Percentiles rank a stretch among this genome's conserved stretches.
phyloP scores from a whole-genome alignment of 2,888 invertebrate genomes.

The Thelaira solivaga region DNA sequence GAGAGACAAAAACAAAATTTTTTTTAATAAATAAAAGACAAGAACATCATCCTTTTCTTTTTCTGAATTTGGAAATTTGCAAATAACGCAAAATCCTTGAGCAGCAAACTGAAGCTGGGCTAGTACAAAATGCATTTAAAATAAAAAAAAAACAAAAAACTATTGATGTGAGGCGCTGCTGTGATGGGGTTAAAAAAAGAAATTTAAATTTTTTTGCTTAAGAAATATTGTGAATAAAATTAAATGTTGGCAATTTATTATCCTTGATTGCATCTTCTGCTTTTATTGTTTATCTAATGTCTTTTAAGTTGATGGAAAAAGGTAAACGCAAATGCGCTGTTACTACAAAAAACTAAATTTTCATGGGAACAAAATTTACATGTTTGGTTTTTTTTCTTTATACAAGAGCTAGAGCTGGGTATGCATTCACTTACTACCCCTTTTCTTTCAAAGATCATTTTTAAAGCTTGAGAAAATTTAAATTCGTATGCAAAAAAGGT shows the following conservation, averaged over 20 bases:
- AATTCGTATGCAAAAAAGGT: constrained; percentile 64
- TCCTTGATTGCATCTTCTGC: constrained; percentile 75
- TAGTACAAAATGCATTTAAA: constrained; percentile 18
- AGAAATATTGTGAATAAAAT: constrained; percentile 28
- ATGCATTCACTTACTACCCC: constrained; percentile 67
- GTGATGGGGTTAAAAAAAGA: constrained; percentile 46
- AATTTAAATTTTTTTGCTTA: constrained; percentile 73
- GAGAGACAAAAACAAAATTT: constrained; percentile 13
- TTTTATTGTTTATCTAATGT: constrained; percentile 61
- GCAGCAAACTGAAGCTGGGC: constrained; percentile 47
- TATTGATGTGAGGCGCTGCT: constrained; percentile 1
- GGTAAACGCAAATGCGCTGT: constrained; percentile 34
- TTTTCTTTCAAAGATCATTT: constrained; percentile 62
- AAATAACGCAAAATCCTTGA: constrained; percentile 48
- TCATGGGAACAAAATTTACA: constrained; percentile 72
- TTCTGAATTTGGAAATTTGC: too few species aligned
- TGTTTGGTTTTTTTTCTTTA: constrained; percentile 54
- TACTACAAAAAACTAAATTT: constrained; percentile 67
- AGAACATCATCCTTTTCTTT: constrained; percentile 48
- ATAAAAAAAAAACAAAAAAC: constrained; percentile 38
- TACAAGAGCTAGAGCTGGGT: constrained; percentile 68
- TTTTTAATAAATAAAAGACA: constrained; percentile 32
- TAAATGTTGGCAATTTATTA: constrained; percentile 68
- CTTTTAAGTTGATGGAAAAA: constrained; percentile 24
- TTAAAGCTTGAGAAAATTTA: constrained; percentile 68